Evolutionary conservation across 2,797 vertebrate species (phyloP).

Genomic region (Pseudomugil tenellus): DNA sequence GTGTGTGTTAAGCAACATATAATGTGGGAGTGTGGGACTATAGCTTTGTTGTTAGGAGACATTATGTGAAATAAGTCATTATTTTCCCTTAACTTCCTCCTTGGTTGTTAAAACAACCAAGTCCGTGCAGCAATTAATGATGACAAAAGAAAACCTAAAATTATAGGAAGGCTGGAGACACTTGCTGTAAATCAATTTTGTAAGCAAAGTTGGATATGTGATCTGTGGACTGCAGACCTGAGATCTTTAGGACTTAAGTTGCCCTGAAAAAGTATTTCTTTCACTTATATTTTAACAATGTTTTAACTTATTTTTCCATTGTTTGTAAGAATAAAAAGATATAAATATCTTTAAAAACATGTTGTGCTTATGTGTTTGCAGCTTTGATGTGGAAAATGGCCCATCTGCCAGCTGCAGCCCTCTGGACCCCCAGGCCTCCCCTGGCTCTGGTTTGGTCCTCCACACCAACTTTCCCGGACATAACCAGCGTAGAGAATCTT

Average conservation of each 20-base stretch:
- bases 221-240: not conserved
- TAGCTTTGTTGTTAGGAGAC: conserved; percentile 17
- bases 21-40: conserved; percentile 2
- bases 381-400: conserved; percentile 99
- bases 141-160: conserved; percentile 3
- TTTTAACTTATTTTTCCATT: not conserved
- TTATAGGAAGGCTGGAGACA: not conserved
- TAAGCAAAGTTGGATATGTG: not conserved
- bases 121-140: not conserved
- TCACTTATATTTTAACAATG: no score
- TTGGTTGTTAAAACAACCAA: conserved; percentile 12
- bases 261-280: not conserved
- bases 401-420: conserved; percentile 94
- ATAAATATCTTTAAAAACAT: not conserved
- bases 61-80: conserved; percentile 9
- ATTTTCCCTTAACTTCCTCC: not conserved
- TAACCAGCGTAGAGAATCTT: conserved; percentile 95
- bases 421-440: conserved; percentile 92
- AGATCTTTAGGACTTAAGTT: not conserved
- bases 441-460: conserved; percentile 93
- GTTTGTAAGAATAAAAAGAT: not conserved
- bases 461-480: conserved; percentile 95
- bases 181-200: not conserved
- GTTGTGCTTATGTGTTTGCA: conserved; percentile 65
- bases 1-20: conserved; percentile 9